Conservation (phyloP, 2,113 vertebrate species). For the Alethe castanea region DNA sequence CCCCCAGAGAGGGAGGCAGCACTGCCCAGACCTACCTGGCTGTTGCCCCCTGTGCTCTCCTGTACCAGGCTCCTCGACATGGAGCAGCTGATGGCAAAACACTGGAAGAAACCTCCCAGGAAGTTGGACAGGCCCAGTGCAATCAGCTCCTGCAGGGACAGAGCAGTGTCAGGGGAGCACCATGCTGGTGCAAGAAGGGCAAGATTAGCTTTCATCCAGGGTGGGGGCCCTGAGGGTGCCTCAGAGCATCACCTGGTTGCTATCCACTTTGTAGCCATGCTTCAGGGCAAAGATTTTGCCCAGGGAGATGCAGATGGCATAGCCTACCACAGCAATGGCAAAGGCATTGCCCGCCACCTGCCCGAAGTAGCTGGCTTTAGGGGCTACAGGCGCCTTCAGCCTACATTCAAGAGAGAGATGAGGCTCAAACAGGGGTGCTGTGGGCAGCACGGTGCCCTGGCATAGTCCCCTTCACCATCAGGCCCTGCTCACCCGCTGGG, state of each 20-base stretch:
- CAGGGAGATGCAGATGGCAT: conserved; percentile 91
- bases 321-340: conserved; percentile 89
- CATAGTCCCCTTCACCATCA: accelerated
- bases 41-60: conserved; percentile 87
- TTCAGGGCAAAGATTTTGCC: conserved; percentile 93
- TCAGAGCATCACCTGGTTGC: conserved; percentile 85
- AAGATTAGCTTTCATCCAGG: background rate
- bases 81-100: conserved; percentile 91
- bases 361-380: conserved; percentile 69
- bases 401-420: conserved; percentile 59
- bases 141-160: conserved; percentile 82
- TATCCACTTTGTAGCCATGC: conserved; percentile 94
- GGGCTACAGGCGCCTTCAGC: conserved; percentile 77
- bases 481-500: conserved; percentile 81
- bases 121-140: conserved; percentile 88
- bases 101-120: conserved; percentile 88
- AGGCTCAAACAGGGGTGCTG: background rate
- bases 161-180: background rate
- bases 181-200: background rate
- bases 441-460: accelerated
- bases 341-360: conserved; percentile 87
- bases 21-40: conserved; percentile 77
- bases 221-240: accelerated
- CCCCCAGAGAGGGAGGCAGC: accelerated
- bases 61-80: conserved; percentile 94